phyloP scores from a whole-genome alignment of 2,888 invertebrate species.

The Notodromas monacha region DNA sequence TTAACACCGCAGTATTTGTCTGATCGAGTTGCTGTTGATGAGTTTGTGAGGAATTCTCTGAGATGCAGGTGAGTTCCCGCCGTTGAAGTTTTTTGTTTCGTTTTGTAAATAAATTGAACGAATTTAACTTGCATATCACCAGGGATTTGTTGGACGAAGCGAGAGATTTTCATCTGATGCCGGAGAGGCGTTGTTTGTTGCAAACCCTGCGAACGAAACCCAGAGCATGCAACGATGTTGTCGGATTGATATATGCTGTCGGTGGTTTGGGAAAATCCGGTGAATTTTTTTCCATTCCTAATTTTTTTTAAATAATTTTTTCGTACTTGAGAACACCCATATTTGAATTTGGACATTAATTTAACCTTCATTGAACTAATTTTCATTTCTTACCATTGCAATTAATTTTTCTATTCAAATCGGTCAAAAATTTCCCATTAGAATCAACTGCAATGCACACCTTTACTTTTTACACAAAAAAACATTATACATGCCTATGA shows the following conservation, averaged over 20 bases:
- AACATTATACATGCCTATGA: too few relatives aligned
- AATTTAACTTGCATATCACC: conserved; percentile 9
- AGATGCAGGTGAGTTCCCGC: conserved; percentile 36
- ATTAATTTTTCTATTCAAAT: too few relatives aligned
- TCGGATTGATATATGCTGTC: conserved; percentile 48
- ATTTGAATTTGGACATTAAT: too few relatives aligned
- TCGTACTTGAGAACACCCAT: too few relatives aligned
- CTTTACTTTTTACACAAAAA: too few relatives aligned
- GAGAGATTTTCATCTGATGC: conserved; percentile 53
- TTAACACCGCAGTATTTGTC: conserved; percentile 46
- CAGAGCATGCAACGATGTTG: conserved; percentile 28
- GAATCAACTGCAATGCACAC: too few relatives aligned
- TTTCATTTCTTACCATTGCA: too few relatives aligned
- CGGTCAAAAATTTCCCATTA: too few relatives aligned
- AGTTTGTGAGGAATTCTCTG: conserved; percentile 36
- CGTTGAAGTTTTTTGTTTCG: neutral
- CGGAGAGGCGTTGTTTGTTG: conserved; percentile 38
- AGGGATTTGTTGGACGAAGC: conserved; percentile 57
- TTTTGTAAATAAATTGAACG: too few relatives aligned
- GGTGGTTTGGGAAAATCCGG: conserved; percentile 52
- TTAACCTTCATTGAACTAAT: too few relatives aligned
- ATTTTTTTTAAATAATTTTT: too few relatives aligned
- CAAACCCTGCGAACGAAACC: conserved; percentile 41
- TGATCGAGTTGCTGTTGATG: conserved; percentile 43
- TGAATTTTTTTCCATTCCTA: too few relatives aligned